Conservation (phyloP, 2,113 vertebrate species). For the Macquaria australasica region DNA sequence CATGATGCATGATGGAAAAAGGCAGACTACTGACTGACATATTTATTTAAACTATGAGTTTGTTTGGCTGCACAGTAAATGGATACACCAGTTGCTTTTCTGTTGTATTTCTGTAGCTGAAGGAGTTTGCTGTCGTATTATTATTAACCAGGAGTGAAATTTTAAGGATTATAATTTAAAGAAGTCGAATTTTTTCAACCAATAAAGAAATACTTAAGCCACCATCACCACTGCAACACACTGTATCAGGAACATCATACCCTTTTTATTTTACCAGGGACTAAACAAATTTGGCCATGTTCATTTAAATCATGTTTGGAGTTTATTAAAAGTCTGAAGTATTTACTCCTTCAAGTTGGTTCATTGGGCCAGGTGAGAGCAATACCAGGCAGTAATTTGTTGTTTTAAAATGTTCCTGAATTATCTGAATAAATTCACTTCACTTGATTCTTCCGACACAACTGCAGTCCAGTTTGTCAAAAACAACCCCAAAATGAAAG, state of each 20-base stretch:
- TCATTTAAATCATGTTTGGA: neutral
- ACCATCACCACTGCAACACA: neutral
- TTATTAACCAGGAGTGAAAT: neutral
- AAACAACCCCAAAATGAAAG: slow-evolving; percentile 10
- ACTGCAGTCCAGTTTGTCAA: neutral
- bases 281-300: neutral
- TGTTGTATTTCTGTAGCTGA: neutral
- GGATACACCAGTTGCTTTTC: neutral
- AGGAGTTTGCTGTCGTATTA: neutral
- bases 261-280: neutral
- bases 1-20: neutral
- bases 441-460: neutral
- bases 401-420: neutral
- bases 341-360: neutral
- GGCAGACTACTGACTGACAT: neutral
- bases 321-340: neutral
- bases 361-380: neutral
- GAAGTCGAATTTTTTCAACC: neutral
- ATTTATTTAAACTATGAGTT: neutral
- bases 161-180: neutral
- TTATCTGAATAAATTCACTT: neutral
- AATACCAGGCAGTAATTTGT: neutral
- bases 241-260: too few relatives aligned
- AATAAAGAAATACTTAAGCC: neutral
- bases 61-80: neutral